Percentiles rank a stretch among this genome's conserved stretches.
Conservation (phyloP, 2,113 vertebrate species). For the Trichechus manatus region DNA sequence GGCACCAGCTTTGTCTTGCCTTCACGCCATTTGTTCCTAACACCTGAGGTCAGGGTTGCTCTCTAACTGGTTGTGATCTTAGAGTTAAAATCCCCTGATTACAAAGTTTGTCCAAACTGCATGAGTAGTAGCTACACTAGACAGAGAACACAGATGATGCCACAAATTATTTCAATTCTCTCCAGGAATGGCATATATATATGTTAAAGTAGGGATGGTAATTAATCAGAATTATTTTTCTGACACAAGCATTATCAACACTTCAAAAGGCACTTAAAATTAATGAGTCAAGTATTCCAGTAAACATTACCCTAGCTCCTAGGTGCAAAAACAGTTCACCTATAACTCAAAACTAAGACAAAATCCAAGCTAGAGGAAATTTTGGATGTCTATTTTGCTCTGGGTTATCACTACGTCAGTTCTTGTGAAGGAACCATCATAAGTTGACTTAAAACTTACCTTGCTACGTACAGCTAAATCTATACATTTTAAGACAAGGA, state of each 20-base stretch:
- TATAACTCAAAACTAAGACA: constrained; percentile 3
- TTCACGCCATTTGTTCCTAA: constrained; percentile 39
- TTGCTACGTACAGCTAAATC: neutral
- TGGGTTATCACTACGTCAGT: neutral
- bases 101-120: neutral
- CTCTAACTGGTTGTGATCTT: constrained; percentile 24
- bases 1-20: neutral
- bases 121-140: neutral
- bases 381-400: constrained; percentile 1
- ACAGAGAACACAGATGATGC: constrained; percentile 12
- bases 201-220: neutral
- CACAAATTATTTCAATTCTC: neutral
- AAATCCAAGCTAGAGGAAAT: constrained; percentile 47
- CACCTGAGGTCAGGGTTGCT: neutral
- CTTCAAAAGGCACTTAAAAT: constrained; percentile 16
- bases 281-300: neutral
- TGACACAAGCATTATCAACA: neutral
- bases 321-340: constrained; percentile 34
- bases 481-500: constrained; percentile 8
- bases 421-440: constrained; percentile 3
- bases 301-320: neutral
- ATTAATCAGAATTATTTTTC: constrained; percentile 42
- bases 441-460: constrained; percentile 36
- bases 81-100: constrained; percentile 17
- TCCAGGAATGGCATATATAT: neutral